phyloP scores from a whole-genome alignment of 2,113 vertebrate genomes.

The Brachirus orientalis region DNA sequence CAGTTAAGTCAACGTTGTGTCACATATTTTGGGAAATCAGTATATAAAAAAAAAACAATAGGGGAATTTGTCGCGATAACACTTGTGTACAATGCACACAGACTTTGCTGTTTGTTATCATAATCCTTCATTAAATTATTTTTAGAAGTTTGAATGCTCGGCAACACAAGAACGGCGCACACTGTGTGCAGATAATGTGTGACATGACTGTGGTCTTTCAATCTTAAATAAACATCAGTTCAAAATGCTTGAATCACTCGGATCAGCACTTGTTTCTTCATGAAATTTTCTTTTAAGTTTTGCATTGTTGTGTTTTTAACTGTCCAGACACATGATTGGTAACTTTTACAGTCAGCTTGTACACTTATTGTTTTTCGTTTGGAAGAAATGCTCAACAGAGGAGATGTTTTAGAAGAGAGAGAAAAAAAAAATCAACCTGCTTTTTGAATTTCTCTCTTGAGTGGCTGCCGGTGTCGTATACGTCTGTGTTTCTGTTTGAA shows the following conservation, averaged over 20 bases:
- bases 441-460: background rate
- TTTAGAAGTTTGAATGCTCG: no score
- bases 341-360: background rate
- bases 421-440: no score
- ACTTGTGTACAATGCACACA: no score
- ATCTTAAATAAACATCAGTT: no score
- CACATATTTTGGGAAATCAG: no score
- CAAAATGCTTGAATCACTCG: conserved; percentile 2
- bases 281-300: background rate
- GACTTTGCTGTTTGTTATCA: no score
- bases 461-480: conserved; percentile 20
- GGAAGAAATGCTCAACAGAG: background rate
- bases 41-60: no score
- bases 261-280: background rate
- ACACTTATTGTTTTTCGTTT: no score
- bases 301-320: background rate
- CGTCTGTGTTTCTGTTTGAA: conserved; percentile 64
- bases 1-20: background rate
- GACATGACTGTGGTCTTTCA: no score
- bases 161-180: no score
- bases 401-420: background rate
- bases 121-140: background rate
- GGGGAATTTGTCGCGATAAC: no score
- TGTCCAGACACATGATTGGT: background rate
- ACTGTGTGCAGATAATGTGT: no score